Evolutionary conservation across 2,113 vertebrate genomes (phyloP), one percentile per base, ranked within the genome.

Genomic region (Oenanthe oenanthe): DNA sequence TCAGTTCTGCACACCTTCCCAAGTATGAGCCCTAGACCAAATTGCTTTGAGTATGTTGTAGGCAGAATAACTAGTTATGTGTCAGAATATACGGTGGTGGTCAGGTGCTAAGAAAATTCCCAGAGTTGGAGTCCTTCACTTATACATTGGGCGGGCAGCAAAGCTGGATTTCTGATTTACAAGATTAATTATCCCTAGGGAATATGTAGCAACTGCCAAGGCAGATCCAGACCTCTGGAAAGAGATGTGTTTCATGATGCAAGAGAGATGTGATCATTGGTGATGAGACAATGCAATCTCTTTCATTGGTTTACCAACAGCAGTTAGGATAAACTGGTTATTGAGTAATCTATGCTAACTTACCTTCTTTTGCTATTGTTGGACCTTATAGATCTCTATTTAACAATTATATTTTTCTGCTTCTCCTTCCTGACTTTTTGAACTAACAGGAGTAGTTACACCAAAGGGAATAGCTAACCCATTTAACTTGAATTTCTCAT

Each of bases 381-480:
- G 45, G 19, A 68, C 45, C 77, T 88, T 16, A 47, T 14, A 65
- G 38, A 70, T 89, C 12, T 47, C 50, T 76, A 73, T 85, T 94
- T 42, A 89, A 93, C 7, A 24, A 20, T 85, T 76, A 8, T 42
- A 8, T 60, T 90, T 87, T 93, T 63, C 40, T 93, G 6, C 53
- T 88, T 43, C 21, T 89, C 2, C 8, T 79, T 91, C 18, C 26
- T 85, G n/a, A 34, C 12, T 66, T 92, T 88, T 92, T 70, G 42
- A 92, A 31, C 58, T 92, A 65, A 50, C 4, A 6, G 13, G 13
- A 76, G 25, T 79, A 74, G 34, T 56, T 65, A 56, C 20, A 73
- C 67, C 10, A n/a, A 83, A 70, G 88, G 79, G 79, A 96, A 90
- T 71, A 93, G 38, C 79, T 95, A 94, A 94, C 82, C 85, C 90